Conservation (phyloP, 1,140 invertebrate genomes). For the Heliconius hewitsoni region DNA sequence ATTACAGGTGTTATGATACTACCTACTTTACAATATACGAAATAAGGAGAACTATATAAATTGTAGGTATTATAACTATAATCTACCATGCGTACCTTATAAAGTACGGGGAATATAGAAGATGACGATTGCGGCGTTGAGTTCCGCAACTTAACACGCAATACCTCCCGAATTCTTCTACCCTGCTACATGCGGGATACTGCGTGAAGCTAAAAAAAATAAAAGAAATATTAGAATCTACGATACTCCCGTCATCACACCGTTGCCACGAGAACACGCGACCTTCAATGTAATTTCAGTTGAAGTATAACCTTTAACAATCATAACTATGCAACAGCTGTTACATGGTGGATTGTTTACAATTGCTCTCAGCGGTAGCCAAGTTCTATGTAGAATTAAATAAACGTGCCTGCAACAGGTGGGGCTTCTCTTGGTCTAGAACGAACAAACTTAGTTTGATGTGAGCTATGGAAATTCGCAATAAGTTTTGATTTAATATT, state of each 20-base stretch:
- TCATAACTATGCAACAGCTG: slow-evolving; percentile 28
- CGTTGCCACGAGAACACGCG: neutral
- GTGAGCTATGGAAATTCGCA: neutral
- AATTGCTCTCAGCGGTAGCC: slow-evolving; percentile 2
- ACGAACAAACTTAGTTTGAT: neutral
- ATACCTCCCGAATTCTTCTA: too few relatives aligned
- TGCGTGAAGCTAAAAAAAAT: too few relatives aligned
- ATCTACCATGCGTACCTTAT: too few relatives aligned
- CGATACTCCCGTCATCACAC: neutral
- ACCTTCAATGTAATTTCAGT: slow-evolving; percentile 13
- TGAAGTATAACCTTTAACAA: slow-evolving; percentile 18
- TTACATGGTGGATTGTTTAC: slow-evolving; percentile 15
- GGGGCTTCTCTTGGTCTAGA: slow-evolving; percentile 7
- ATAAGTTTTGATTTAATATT: neutral
- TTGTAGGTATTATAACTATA: too few relatives aligned
- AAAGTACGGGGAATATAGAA: too few relatives aligned
- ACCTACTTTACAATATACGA: neutral
- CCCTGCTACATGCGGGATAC: too few relatives aligned
- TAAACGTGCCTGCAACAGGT: slow-evolving; percentile 19
- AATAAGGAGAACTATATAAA: too few relatives aligned
- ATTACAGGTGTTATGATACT: neutral
- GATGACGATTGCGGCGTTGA: too few relatives aligned
- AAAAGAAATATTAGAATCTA: neutral
- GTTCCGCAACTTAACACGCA: too few relatives aligned
- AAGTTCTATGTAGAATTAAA: slow-evolving; percentile 24